Base-by-base conservation (phyloP, 2,113 vertebrate species). In the Plotosus lineatus region DNA sequence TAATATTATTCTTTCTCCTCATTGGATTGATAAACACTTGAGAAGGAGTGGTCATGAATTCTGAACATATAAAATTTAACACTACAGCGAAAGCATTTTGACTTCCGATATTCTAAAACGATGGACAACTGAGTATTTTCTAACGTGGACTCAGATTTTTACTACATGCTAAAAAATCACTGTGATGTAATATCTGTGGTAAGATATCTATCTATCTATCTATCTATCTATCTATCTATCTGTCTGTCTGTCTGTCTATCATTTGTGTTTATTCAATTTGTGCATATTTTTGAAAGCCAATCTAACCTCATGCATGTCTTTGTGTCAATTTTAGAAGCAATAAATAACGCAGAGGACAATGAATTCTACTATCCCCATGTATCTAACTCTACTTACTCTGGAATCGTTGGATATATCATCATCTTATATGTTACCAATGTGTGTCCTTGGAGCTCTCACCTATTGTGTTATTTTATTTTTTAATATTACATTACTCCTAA, bases 371-470 rank as follows among this genome's bases (percentile, higher is more conserved):
- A 46, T 44, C 1, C 78, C 72, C 80, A 75, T 55, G 14, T 26
- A 65, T 33, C 1, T 3, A 11, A 44, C 56, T 1, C 14, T 86
- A 8, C 77, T 90, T 2, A 83, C 58, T 11, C 6, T 90, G 82
- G 73, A 82, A 68, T 9, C 86, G 14, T 50, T 91, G 28, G 76
- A 31, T 0, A 61, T 92, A 66, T 36, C 83, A 44, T 11, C 82
- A 36, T 28, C 44, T n/a, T 8, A 75, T 2, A 40, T 88, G 1
- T 89, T 93, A 4, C 86, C 77, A 69, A 26, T 68, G n/a, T 71
- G 71, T 19, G 40, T 46, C 3, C 10, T 82, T 71, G 80, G 63
- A 58, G 14, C 42, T 1, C 15, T 82, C 6, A 82, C 66, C 0
- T 82, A 82, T 40, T 61, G 75, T 48, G 42, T 46, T 38, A 71